Conservation (phyloP, 1,140 invertebrate genomes). For the Drosophila subpulchrella region DNA sequence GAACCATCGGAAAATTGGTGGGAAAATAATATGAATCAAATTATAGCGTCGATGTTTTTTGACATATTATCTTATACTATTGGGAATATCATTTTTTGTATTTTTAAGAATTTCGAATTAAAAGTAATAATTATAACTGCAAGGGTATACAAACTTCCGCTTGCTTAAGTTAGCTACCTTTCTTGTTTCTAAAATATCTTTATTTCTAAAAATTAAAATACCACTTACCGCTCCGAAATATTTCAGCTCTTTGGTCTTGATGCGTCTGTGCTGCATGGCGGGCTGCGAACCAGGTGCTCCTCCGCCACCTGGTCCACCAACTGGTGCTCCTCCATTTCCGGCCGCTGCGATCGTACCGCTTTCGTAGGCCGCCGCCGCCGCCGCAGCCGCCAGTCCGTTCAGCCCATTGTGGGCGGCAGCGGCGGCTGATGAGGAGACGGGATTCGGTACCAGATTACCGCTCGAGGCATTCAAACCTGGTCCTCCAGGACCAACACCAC, state of each 20-base stretch:
- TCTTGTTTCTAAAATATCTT: neutral
- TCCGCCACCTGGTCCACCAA: conserved; percentile 25
- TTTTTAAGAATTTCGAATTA: no score
- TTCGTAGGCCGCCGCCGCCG: conserved; percentile 70
- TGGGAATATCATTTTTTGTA: no score
- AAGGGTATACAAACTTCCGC: no score
- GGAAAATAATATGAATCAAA: no score
- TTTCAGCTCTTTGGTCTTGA: conserved; percentile 83
- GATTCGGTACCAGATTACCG: conserved; percentile 41
- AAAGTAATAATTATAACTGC: no score
- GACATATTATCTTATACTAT: no score
- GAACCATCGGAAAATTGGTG: no score
- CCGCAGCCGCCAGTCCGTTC: conserved; percentile 67
- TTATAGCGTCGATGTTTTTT: no score
- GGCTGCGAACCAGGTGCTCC: conserved; percentile 52
- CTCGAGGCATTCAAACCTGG: conserved; percentile 15
- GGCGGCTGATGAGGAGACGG: conserved; percentile 33
- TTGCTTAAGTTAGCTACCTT: no score
- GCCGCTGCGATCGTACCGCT: conserved; percentile 64
- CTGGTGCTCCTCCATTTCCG: conserved; percentile 61
- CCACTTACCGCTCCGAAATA: conserved; percentile 83
- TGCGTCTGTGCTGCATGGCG: conserved; percentile 72
- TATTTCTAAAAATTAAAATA: neutral
- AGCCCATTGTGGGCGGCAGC: conserved; percentile 63
- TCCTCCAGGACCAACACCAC: conserved; percentile 6